Base-by-base conservation (phyloP, 2,888 invertebrate genomes). In the Drosophila antonietae region DNA sequence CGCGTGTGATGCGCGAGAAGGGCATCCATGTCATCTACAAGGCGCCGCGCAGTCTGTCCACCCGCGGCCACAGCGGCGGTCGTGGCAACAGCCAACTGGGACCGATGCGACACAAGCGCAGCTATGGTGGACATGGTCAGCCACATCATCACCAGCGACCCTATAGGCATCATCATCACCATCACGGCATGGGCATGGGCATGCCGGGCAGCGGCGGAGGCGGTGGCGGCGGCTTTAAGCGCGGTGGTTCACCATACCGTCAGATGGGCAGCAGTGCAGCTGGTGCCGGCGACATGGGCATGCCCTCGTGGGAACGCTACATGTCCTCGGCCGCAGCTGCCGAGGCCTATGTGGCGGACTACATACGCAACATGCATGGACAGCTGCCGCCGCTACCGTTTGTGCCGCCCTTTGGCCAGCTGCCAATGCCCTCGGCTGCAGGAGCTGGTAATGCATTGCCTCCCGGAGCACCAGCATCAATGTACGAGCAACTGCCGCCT, bases 301-400 rank as follows among this genome's bases (percentile, higher is more conserved):
- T 95, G 75, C 94, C 95, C 18, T 93, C 94, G 53, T 96, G 95
- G 95, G 95, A 95, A 90, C 94, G 94, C 9, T 93, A 92, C 69
- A 93, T 94, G 72, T 92, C 93, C 49, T 93, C 95, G 62, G 95
- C 95, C 20, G 95, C 95, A 7, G 95, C 95, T 14, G 97, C 97
- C n/a, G 97, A 97, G 90, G 97, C 97, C 1, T 97, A 97, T 92
- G 96, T 97, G 35, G 97, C 97, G 15, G 97, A 97, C 91, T 97
- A 97, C 90, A 97, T 97, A 96, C 94, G 97, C 39, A 96, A 96
- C 35, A 96, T 97, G 96, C 96, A 97, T 90, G 96, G 97, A 86
- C 96, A 96, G 90, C 92, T 97, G 86, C 97, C 97, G 55, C 97
- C 97, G 44, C 93, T 97, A 91, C 97, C 97, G 31, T 97, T 97